Percentiles rank a stretch among this genome's conserved stretches.
Conservation (phyloP, 1,140 invertebrate species). For the Hermetia illucens region DNA sequence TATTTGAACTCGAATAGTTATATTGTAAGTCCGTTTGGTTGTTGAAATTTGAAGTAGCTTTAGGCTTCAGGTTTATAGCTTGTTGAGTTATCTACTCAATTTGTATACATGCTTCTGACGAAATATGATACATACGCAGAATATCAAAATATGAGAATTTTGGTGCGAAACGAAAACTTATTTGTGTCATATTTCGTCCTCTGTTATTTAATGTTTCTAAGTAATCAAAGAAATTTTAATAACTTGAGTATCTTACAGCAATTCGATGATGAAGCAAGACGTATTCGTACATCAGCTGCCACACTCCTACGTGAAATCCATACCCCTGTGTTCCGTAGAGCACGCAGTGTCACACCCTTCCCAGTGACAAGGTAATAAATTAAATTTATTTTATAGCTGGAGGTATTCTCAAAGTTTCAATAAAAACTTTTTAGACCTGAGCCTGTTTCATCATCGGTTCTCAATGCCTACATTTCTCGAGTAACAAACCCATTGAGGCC, state of each 20-base stretch:
- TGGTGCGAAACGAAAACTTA: too few relatives aligned
- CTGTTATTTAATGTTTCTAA: too few relatives aligned
- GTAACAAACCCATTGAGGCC: constrained; percentile 26
- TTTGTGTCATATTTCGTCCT: too few relatives aligned
- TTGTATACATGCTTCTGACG: too few relatives aligned
- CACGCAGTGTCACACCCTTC: constrained; percentile 38
- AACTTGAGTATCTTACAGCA: constrained; percentile 41
- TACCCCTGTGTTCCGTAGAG: constrained; percentile 51
- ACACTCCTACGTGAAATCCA: constrained; percentile 56
- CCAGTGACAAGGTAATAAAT: constrained; percentile 20
- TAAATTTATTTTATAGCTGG: not conserved
- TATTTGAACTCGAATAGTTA: constrained; percentile 55
- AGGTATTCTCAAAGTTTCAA: not conserved
- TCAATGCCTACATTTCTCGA: constrained; percentile 25
- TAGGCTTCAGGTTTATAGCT: too few relatives aligned
- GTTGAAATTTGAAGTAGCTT: too few relatives aligned
- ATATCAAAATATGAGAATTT: too few relatives aligned
- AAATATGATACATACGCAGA: too few relatives aligned
- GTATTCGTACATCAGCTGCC: constrained; percentile 60
- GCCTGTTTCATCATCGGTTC: constrained; percentile 19
- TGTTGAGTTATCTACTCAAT: too few relatives aligned
- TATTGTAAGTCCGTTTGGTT: constrained; percentile 26
- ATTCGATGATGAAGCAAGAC: constrained; percentile 64
- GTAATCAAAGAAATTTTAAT: too few relatives aligned
- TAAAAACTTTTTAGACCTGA: constrained; percentile 5